Conservation (phyloP, 2,888 invertebrate genomes). For the Hemistola chrysoprasaria region DNA sequence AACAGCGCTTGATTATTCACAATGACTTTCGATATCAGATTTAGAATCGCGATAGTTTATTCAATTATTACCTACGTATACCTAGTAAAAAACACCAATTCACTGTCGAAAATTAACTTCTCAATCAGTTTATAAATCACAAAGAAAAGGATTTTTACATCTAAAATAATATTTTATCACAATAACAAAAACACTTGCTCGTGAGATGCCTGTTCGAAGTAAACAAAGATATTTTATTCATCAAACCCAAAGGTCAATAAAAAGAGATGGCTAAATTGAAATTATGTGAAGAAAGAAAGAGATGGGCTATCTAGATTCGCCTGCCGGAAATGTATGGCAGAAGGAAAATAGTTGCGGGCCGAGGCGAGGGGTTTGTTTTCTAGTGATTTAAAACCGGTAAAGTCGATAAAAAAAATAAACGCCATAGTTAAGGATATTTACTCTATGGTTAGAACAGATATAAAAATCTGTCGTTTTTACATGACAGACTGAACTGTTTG, state of each 20-base stretch:
- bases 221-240: slow-evolving; percentile 78
- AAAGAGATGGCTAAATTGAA: slow-evolving; percentile 43
- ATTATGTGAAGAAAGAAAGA: slow-evolving; percentile 39
- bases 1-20: slow-evolving; percentile 67
- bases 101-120: no score
- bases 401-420: slow-evolving; percentile 1
- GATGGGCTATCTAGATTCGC: slow-evolving; percentile 22
- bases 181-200: slow-evolving; percentile 74
- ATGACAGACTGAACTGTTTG: background rate
- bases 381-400: slow-evolving; percentile 4
- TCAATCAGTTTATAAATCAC: slow-evolving; percentile 7
- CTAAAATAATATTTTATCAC: slow-evolving; percentile 44
- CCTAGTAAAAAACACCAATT: no score
- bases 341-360: slow-evolving; percentile 27
- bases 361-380: background rate
- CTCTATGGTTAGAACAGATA: background rate
- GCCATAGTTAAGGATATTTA: background rate
- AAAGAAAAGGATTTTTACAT: slow-evolving; percentile 23
- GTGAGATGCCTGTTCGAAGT: slow-evolving; percentile 54
- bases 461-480: no score
- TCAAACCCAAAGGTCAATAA: slow-evolving; percentile 75
- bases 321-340: slow-evolving; percentile 26
- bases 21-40: slow-evolving; percentile 70
- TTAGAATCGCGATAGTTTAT: slow-evolving; percentile 18
- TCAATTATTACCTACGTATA: background rate